Evolutionary conservation across 2,888 invertebrate genomes (phyloP), one percentile per base, ranked within the genome.

Genomic region (Steinernema carpocapsae): DNA sequence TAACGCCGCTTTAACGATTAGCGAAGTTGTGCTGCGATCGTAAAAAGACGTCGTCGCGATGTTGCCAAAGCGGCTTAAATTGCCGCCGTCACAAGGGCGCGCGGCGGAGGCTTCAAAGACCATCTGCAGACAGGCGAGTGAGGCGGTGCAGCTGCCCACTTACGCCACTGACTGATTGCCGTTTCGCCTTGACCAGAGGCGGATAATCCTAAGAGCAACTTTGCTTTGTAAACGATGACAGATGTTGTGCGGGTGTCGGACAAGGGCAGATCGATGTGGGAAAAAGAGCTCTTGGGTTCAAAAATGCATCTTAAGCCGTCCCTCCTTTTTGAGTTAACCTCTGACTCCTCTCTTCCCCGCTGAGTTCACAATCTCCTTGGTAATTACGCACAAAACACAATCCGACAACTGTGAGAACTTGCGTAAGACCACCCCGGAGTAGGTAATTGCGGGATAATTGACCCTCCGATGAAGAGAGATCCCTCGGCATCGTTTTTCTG

Each of bases 1-100:
- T 64, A 64, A 7, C 64, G 64, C 64, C 64, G 64, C 64, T 64
- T 64, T 64, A 64, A 64, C 64, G 64, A 64, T 64, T 64, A 64
- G 64, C 64, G 24, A 52, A 52, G 52, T 24, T 19, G 19, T 22
- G 12, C 52, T n/a, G 24, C 52, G 24, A 24, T 52, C 52, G 52
- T 52, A 52, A 37, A 37, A 64, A 64, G 64, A 64, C 64, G 64
- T 22, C 17, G 43, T 43, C 19, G 48, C 64, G 64, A 64, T 64
- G 64, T 64, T 64, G 29, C 64, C 32, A 64, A 64, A 64, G 64
- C 29, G 64, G 64, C 64, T 64, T 64, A 64, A 14, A 26, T 32
- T 64, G 14, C n/a, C 64, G 17, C 32, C 32, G 17, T 24, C 56
- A 4, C 64, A 1, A 32, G 32, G 12, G 26, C 2, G 10, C 64